Evolutionary conservation across 2,888 invertebrate species (phyloP), one percentile per base, ranked within the genome.

Genomic region (Cephalotes varians): DNA sequence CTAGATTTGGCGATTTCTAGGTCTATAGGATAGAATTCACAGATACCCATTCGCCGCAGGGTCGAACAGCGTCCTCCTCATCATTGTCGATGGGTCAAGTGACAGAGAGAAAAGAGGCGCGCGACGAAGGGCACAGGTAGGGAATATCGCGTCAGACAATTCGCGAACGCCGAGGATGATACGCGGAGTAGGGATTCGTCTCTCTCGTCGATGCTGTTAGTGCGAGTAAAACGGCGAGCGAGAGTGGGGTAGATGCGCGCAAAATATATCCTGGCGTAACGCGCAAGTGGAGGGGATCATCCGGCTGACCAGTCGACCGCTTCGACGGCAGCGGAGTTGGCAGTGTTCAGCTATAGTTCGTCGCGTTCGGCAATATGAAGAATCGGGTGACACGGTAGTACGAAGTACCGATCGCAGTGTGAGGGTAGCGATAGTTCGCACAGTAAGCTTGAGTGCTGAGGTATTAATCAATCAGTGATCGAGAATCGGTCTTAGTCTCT

Each of bases 31-130:
- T n/a, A n/a, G n/a, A 15, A 44, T 44, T 15, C 44, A 40, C 10
- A 10, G 10, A 40, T 34, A n/a, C n/a, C n/a, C n/a, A n/a, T n/a
- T n/a, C n/a, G n/a, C n/a, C 34, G 34, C 34, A 34, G 34, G 6
- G 28, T 28, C 21, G 7, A 28, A 25, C 18, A 31, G 31, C 18
- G 15, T 18, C 15, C 5, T 58, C 18, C 15, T 12, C 62, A 18
- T 47, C 47, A 15, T 49, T 31, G 12, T 25, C 34, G 69, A 28
- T 9, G 37, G 34, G 77, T 51, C 21, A 40, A 21, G 15, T 21
- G 54, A 49, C 21, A n/a, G 34, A 54, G 76, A 47, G 25, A 51
- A 81, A 77, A 34, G 77, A 82, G 44, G n/a, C 28, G 47, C 21
- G n/a, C 51, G 54, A 49, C 62, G 49, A 37, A 65, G 64, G n/a